Conservation (phyloP, 2,113 vertebrate genomes). For the Sylvia atricapilla region DNA sequence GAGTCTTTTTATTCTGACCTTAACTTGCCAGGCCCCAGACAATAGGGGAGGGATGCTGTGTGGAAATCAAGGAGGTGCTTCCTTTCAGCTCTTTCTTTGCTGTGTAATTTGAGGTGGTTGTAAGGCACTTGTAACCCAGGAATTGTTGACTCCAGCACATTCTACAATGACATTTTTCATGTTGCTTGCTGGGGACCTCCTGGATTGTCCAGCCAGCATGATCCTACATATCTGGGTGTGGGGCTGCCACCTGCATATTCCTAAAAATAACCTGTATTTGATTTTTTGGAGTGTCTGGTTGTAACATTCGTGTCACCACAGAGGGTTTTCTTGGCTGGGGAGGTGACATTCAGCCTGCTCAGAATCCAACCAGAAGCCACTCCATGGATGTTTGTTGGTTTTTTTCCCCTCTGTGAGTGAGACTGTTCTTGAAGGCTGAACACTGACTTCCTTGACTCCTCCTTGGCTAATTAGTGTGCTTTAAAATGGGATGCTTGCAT, state of each 20-base stretch:
- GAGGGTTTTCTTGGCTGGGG: neutral
- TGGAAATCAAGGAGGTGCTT: neutral
- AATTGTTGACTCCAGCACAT: neutral
- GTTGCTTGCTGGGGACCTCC: neutral
- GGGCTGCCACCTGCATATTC: neutral
- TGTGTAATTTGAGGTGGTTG: neutral
- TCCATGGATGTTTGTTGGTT: neutral
- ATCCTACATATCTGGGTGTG: accelerated
- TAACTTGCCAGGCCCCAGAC: neutral
- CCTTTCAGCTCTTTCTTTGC: neutral
- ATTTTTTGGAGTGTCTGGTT: neutral
- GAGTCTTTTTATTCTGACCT: neutral
- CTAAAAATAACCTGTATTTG: accelerated
- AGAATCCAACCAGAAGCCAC: neutral
- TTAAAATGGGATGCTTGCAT: conserved; percentile 5
- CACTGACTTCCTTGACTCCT: neutral
- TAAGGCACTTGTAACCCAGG: neutral
- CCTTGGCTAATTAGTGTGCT: neutral
- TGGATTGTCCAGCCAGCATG: neutral
- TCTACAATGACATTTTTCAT: neutral
- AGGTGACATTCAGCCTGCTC: accelerated
- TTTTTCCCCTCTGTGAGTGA: neutral
- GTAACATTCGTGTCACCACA: neutral
- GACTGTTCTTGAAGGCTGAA: neutral
- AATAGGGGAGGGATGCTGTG: neutral